Percentiles rank a stretch among this genome's conserved stretches.
Evolutionary conservation across 30 jellyfish, hydroid and myxozoan species (phyloP).

Genomic region (Morbakka virulenta): DNA sequence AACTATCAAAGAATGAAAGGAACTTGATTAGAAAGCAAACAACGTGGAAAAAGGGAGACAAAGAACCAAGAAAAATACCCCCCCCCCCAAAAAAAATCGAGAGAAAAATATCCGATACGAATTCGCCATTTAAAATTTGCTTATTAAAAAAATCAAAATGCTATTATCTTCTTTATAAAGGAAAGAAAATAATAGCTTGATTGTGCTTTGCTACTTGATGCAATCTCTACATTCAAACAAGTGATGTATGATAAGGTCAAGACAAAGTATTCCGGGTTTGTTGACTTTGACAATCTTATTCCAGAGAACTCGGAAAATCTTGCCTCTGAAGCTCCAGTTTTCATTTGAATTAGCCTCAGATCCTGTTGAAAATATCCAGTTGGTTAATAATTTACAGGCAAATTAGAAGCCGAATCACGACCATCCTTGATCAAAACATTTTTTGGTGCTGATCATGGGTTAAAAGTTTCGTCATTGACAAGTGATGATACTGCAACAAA

Average conservation of each 20-base stretch:
- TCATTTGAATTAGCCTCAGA: constrained; percentile 18
- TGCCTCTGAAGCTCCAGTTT: constrained; percentile 51
- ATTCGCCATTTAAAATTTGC: too few species aligned
- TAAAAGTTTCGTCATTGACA: constrained; percentile 21
- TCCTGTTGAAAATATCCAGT: constrained; percentile 30
- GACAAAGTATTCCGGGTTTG: constrained; percentile 32
- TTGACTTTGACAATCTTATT: constrained; percentile 10
- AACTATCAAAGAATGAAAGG: too few species aligned
- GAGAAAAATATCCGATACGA: too few species aligned
- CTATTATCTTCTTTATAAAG: too few species aligned
- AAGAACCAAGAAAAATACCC: too few species aligned
- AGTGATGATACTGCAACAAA: constrained; percentile 49
- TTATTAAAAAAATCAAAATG: too few species aligned
- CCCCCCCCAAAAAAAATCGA: too few species aligned
- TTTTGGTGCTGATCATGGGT: constrained; percentile 43
- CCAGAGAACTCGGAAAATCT: constrained; percentile 3
- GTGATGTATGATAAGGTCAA: constrained; percentile 13
- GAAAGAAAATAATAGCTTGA: too few species aligned
- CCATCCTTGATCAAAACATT: constrained; percentile 18
- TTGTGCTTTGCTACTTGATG: constrained; percentile 50
- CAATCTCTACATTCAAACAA: constrained; percentile 39
- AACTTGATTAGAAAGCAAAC: too few species aligned
- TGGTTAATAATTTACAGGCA: constrained; percentile 28
- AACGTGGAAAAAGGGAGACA: too few species aligned
- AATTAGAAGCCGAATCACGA: constrained; percentile 24